Evolutionary conservation across 2,797 vertebrate genomes (phyloP).

Genomic region (Danio aesculapii): DNA sequence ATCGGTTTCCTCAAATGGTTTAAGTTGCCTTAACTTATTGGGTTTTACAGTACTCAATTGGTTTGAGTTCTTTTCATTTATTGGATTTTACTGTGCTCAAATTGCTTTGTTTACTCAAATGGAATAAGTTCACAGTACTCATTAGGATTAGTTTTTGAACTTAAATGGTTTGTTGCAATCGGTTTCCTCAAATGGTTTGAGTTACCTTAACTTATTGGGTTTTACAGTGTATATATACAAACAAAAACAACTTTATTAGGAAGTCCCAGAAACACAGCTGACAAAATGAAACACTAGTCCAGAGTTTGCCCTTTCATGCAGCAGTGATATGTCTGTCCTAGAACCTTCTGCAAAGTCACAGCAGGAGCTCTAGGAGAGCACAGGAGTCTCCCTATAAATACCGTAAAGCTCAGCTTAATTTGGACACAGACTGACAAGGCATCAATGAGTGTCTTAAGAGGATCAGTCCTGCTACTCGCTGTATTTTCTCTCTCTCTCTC

Average conservation of each 20-base stretch:
- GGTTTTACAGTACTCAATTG: too few relatives aligned
- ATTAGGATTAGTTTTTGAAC: too few relatives aligned
- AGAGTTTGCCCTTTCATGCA: constrained; percentile 34
- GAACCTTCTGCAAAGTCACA: constrained; percentile 50
- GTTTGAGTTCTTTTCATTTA: too few relatives aligned
- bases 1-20: too few relatives aligned
- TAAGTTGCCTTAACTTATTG: too few relatives aligned
- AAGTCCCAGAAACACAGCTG: not conserved
- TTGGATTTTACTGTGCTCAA: too few relatives aligned
- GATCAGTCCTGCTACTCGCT: constrained; percentile 73
- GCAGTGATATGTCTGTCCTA: constrained; percentile 26
- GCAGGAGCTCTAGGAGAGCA: constrained; percentile 77
- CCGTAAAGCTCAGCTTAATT: constrained; percentile 84
- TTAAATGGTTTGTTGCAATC: too few relatives aligned
- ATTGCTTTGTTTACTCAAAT: too few relatives aligned
- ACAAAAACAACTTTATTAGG: not conserved
- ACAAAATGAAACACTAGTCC: not conserved
- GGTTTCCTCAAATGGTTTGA: too few relatives aligned
- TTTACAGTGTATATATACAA: too few relatives aligned
- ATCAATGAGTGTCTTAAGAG: constrained; percentile 80
- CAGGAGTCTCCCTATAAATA: constrained; percentile 75
- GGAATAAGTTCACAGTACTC: too few relatives aligned
- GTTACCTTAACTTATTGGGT: too few relatives aligned
- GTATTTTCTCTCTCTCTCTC: constrained; percentile 25
- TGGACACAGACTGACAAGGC: constrained; percentile 80